Base-by-base conservation (phyloP, 2,888 invertebrate species). In the Subacronicta megacephala region DNA sequence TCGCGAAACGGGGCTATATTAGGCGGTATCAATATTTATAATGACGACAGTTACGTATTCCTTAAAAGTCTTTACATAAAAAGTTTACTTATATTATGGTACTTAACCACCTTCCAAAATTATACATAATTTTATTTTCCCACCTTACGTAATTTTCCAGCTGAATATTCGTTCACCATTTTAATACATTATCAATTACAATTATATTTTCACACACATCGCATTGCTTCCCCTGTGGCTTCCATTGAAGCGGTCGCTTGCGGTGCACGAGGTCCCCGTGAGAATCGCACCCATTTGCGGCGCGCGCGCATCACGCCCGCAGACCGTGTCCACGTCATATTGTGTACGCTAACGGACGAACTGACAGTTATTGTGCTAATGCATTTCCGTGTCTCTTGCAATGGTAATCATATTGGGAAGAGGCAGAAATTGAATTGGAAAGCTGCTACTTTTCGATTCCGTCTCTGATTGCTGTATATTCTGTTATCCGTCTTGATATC, bases 361-460 rank as follows among this genome's bases (percentile, higher is more conserved):
- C 75, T 71, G 82, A 83, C 85, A 83, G 85, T 84, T 84, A 87
- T 82, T 81, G 80, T 80, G 78, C 82, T 82, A 79, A 83, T 84
- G 81, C 81, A 83, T 82, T 86, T 87, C 84, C 82, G 76, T 75
- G 71, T 73, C 70, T 66, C 60, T 59, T 56, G 72, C 51, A 72
- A 69, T 72, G 60, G 51, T 59, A 64, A 72, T 75, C 72, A 69
- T 65, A 70, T 72, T 70, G 75, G 64, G 43, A 68, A 66, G 64
- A 58, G 44, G 52, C 13, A 44, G 52, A 65, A 53, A 75, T 75
- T 75, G 66, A 75, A 75, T 66, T 67, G 64, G 60, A 67, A 73
- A 73, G 58, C 47, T 58, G 49, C 55, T 58, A 49, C 69, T 66
- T 62, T 70, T 68, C 60, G 50, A 71, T 66, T 66, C 56, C 46